Base-by-base conservation (phyloP, 2,888 invertebrate genomes). In the Agrotis clavis region DNA sequence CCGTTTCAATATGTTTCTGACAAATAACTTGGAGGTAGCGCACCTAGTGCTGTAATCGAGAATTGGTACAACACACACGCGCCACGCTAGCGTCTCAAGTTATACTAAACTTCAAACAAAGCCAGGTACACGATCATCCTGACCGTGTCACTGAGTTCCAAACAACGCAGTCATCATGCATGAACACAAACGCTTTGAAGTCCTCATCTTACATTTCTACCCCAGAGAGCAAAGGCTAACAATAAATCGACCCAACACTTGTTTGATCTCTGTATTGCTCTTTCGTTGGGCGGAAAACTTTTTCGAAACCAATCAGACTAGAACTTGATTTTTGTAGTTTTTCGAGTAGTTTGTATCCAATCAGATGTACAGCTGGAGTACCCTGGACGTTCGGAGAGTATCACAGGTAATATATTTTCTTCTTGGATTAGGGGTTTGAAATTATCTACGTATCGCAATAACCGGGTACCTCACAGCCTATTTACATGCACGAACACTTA, bases 171-270 rank as follows among this genome's bases (percentile, higher is more conserved):
- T 41, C 41, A 41, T 61, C 50, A 59, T 62, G 67, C 57, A 62
- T 71, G 51, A 80, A 71, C 59, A 45, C 56, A 69, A 74, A 72
- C 35, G 54, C 67, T 74, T 83, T 77, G 54, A 65, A 47, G 51
- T 77, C 16, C 30, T 53, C n/a, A 65, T 35, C 53, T 63, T 61
- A 65, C 50, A 47, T 71, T 69, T 74, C 66, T 67, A 47, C 48
- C 21, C 60, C 54, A 78, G 47, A 66, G 71, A 74, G 62, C 71
- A 76, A 79, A 77, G 56, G 70, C 70, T 59, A 63, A 73, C 56
- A 74, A 78, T 74, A 85, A 75, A 81, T 79, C 74, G 74, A 81
- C 70, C 67, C 70, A 70, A 83, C 70, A 80, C 61, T 74, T 67
- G 74, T 84, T 84, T 85, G 85, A 85, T 78, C 74, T 82, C 56